Evolutionary conservation across 2,797 vertebrate genomes (phyloP), one percentile per base, ranked within the genome.

Genomic region (Cyclopterus lumpus): DNA sequence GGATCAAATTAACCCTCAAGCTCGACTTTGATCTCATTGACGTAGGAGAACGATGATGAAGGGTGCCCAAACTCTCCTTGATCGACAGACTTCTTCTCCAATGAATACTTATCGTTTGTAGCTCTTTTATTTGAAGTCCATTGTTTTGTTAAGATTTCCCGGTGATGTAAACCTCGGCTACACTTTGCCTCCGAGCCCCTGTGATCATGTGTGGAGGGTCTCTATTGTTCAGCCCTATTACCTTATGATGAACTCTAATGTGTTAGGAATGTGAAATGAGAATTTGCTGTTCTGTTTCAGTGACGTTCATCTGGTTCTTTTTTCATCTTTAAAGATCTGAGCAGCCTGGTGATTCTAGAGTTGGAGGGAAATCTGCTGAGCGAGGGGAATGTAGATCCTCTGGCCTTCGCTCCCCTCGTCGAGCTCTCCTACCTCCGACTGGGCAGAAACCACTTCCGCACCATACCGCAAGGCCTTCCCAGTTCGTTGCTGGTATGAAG

Each of bases 331-430:
- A 68, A n/a, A 99, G 98, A 69, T 91, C 93, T 99, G 84, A 93
- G 87, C 86, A 95, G 89, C 22, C 82, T 99, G 82, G 91, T 98
- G 82, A 97, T 95, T 61, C 90, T 99, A 93, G 98, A 99, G 94
- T n/a, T 99, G 88, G 98, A 99, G 90, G 97, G 94, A 72, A 99
- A 99, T 80, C 86, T 95, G 84, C 95, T 99, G 51, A 99, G 95
- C 76, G 98, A 99, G 89, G 93, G 91, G 1, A 97, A 95, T 12
- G 95, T 98, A 67, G 94, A 93, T 71, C 97, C 97, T 53, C 79
- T 88, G 80, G 95, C 96, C 69, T 97, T 99, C 36, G 75, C 84
- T 32, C 92, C 95, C 62, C 91, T 99, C 78, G 91, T 82, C 72
- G 94, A 95, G 61, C 94, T 99, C 34, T 94, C 91, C 49, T 99